A percentile compares a stretch with the other conserved stretches of the same genome.
Conservation (phyloP, 2,888 invertebrate genomes). For the Cheilosia vulpina region DNA sequence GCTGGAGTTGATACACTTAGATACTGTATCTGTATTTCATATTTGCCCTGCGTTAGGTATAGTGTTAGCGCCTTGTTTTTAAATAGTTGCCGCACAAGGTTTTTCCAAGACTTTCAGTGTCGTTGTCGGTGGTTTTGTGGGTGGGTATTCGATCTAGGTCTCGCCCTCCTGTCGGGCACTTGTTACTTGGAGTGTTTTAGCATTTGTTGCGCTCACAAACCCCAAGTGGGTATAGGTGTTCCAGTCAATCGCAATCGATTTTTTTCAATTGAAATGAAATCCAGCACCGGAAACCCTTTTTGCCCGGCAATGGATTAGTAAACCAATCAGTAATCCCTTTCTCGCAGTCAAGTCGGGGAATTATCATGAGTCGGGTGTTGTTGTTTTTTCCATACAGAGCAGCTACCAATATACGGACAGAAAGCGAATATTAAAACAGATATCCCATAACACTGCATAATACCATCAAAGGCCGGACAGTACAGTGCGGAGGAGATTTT, state of each 20-base stretch:
- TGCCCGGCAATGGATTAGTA: slow-evolving; percentile 9
- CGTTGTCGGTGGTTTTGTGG: background rate
- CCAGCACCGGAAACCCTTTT: background rate
- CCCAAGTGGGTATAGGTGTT: background rate
- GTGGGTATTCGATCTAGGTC: background rate
- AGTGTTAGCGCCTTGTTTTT: background rate
- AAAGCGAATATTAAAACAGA: slow-evolving; percentile 61
- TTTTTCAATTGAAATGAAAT: slow-evolving; percentile 9
- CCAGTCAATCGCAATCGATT: slow-evolving; percentile 37
- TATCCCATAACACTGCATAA: slow-evolving; percentile 54
- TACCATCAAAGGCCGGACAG: slow-evolving; percentile 65
- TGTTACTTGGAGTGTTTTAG: slow-evolving; percentile 45
- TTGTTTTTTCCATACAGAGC: background rate
- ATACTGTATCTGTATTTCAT: slow-evolving; percentile 13
- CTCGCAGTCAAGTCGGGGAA: slow-evolving; percentile 12
- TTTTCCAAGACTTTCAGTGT: slow-evolving; percentile 1
- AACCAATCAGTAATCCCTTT: slow-evolving; percentile 30
- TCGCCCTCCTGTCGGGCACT: slow-evolving; percentile 11
- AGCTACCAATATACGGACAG: slow-evolving; percentile 18
- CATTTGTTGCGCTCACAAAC: slow-evolving; percentile 34
- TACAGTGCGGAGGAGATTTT: slow-evolving; percentile 45
- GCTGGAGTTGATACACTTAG: slow-evolving; percentile 23
- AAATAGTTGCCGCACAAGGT: background rate
- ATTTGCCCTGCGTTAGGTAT: slow-evolving; percentile 33
- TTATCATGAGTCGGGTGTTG: background rate